phyloP scores from a whole-genome alignment of 2,113 vertebrate species.

The Anolis carolinensis region DNA sequence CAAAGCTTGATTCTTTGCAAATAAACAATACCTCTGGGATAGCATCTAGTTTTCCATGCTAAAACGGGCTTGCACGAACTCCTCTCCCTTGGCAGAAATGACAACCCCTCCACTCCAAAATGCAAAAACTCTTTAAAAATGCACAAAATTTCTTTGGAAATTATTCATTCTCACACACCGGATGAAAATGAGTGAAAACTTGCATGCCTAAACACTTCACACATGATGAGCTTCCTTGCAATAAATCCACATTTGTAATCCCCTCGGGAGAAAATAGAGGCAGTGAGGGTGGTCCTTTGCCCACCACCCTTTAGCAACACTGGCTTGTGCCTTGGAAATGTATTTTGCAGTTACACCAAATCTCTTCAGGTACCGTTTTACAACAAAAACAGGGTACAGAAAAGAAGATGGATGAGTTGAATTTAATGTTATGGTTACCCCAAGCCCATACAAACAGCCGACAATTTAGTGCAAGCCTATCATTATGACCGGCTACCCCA shows the following conservation, averaged over 20 bases:
- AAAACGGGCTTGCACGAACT: too few relatives aligned
- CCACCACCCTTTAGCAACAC: not conserved
- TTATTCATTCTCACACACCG: not conserved
- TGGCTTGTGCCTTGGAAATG: not conserved
- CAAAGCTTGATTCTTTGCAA: too few relatives aligned
- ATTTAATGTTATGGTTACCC: not conserved
- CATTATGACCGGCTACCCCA: not conserved
- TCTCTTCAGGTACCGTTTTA: not conserved
- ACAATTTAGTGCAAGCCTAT: constrained; percentile 17
- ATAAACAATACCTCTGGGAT: too few relatives aligned
- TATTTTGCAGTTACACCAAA: not conserved
- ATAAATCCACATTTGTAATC: not conserved
- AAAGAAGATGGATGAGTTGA: not conserved
- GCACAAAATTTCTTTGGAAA: not conserved
- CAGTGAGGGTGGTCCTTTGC: not conserved
- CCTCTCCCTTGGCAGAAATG: too few relatives aligned
- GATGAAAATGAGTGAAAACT: not conserved
- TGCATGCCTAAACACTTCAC: not conserved
- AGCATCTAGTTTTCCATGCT: too few relatives aligned
- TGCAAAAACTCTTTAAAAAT: too few relatives aligned
- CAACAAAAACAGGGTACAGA: not conserved
- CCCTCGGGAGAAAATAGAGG: not conserved
- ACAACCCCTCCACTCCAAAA: too few relatives aligned
- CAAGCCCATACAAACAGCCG: not conserved
- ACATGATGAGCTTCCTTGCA: not conserved